Percentiles rank a stretch among this genome's conserved stretches.
These are phyloP conservation scores for Pollenia labialis DNA, from an alignment of 2,888 invertebrate species.

Conservation along the genomic window DNA sequence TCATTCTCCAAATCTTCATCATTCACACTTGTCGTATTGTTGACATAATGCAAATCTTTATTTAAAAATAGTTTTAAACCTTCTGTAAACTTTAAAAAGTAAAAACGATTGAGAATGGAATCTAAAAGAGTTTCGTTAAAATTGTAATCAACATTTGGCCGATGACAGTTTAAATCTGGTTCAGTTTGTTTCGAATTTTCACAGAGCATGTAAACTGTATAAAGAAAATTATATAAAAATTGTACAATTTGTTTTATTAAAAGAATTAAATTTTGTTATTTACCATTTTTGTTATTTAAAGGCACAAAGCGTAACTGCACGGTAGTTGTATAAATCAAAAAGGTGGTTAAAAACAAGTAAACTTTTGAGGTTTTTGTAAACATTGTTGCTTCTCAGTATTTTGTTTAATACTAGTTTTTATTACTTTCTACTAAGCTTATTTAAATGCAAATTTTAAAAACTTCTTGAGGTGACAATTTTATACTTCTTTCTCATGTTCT, in stretches of 20 bases:
- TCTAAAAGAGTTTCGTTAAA: neutral
- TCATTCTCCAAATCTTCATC: neutral
- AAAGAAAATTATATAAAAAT: neutral
- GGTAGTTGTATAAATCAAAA: neutral
- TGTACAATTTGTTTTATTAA: neutral
- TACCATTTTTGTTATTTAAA: neutral
- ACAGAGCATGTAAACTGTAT: neutral
- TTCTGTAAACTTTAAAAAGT: neutral
- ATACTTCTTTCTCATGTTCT: neutral
- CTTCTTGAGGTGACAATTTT: neutral
- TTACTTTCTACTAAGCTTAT: neutral
- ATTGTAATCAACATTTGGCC: neutral
- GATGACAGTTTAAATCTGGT: neutral
- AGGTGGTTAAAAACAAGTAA: neutral
- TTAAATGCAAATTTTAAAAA: neutral
- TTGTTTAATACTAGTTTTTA: conserved; percentile 1
- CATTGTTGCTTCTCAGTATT: neutral
- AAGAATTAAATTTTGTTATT: neutral
- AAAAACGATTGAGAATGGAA: neutral
- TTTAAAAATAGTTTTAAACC: neutral
- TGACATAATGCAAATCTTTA: neutral
- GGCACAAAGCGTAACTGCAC: conserved; percentile 2
- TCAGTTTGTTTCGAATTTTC: neutral
- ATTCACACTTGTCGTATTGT: neutral
- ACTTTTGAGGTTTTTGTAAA: neutral